Base-by-base conservation (phyloP, 2,797 vertebrate species). In the Chiloscyllium punctatum region DNA sequence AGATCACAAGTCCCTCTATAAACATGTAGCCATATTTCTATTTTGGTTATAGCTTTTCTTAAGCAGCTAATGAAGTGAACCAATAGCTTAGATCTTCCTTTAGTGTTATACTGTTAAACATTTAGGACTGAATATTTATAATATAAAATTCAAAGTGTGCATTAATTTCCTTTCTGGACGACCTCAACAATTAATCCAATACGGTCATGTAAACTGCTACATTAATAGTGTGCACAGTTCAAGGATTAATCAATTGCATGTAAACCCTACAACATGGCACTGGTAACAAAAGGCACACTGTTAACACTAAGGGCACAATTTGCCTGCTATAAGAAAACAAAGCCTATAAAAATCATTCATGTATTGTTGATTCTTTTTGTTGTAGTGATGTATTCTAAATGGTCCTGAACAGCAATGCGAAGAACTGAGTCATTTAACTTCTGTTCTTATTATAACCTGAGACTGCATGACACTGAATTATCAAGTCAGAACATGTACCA, bases 221-320 rank as follows among this genome's bases (percentile, higher is more conserved):
- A 77, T 77, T 30, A 57, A 30, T 74, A 33, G 71, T 74, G 72
- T 96, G 96, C 96, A 96, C 96, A 96, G 87, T 96, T 96, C 97
- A 97, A 97, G 97, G 97, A 97, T 97, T 97, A 98, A 97, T 96
- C 96, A 96, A 97, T 97, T 96, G 97, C 97, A 97, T 96, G 97
- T 97, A 87, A 95, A 95, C 95, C 97, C 96, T 96, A 97, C 96
- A 96, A 97, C 96, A 96, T 96, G 98, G 97, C 97, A 98, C 98
- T 98, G 96, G 96, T 97, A 98, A 98, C 98, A 98, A 98, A 98
- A 98, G 98, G 98, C 98, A 98, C 98, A 98, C 98, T 97, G 97
- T 98, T 98, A 98, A 98, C 98, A 98, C 97, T 97, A 98, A 98
- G 98, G 98, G 98, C 98, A 98, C 97, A 97, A 97, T 97, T 97